Conservation (phyloP, 92 coral and sea anemone species). For the Porites cylindrica region DNA sequence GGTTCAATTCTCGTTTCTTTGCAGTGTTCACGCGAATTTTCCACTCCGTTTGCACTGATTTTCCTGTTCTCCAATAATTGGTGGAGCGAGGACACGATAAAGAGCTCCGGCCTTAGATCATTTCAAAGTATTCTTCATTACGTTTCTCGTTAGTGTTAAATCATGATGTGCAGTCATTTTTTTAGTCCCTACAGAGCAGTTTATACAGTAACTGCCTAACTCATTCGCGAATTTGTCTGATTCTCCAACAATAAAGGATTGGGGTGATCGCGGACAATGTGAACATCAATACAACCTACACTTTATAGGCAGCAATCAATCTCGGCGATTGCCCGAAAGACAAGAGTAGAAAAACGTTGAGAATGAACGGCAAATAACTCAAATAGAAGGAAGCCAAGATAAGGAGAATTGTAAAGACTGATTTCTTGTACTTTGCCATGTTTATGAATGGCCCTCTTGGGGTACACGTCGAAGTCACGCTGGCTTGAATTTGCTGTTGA, state of each 20-base stretch:
- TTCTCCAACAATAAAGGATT: constrained; percentile 9
- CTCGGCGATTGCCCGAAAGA: background rate
- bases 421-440: constrained; percentile 25
- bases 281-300: background rate
- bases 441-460: background rate
- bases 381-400: background rate
- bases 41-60: no score
- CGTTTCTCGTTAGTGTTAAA: no score
- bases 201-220: background rate
- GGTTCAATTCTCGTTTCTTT: no score
- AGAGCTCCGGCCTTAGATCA: no score
- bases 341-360: background rate
- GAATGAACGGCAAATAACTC: background rate
- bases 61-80: no score
- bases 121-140: background rate
- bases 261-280: background rate
- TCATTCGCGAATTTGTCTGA: constrained; percentile 12
- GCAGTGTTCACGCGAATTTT: no score
- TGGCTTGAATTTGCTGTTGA: constrained; percentile 11
- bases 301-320: background rate
- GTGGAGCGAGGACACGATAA: no score
- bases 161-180: background rate
- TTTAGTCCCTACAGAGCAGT: background rate
- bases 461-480: background rate
- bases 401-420: background rate